Evolutionary conservation across 2,113 vertebrate species (phyloP), one percentile per base, ranked within the genome.

Genomic region (Saguinus imperator): DNA sequence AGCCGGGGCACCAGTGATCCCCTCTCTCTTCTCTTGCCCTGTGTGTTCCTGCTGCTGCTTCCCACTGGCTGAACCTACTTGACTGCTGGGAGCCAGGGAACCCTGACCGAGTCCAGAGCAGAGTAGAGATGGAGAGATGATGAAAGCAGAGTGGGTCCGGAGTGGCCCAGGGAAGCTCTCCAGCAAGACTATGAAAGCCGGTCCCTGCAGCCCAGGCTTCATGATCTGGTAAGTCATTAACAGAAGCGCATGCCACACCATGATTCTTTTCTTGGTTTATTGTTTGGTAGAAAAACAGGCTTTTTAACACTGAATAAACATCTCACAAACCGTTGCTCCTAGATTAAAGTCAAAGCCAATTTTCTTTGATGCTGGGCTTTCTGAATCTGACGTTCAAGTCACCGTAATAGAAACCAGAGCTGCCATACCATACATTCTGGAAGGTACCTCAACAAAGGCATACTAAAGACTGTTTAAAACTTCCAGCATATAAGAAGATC

Each of bases 221-320:
- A 6, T 7, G 6, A 77, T 23, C 35, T 85, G 37, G 45, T 27
- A 35, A 82, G 32, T 76, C 48, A 40, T 17, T 12, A 11, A 61
- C 23, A 64, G 77, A 81, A 94, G 50, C 50, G 43, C 13, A 9
- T 9, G 18, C 20, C 48, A 48, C 5, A 5, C 16, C 68, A 50
- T 43, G 4, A 48, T 89, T 87, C 43, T 61, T 93, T 82, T 64
- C 45, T 17, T 77, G 5, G 52, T 94, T 93, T 93, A 91, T 50
- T 96, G 64, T 66, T 73, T 81, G 11, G 82, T 72, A 91, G 43
- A 73, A 88, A 87, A 64, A 81, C 16, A 64, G 32, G 73, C 17
- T 55, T 58, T 84, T 88, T 50, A 94, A 86, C 5, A 81, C 43
- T 61, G 79, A 48, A 70, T 72, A 96, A 93, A 83, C 40, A 93